Evolutionary conservation across 2,113 vertebrate genomes (phyloP).

Genomic region (Cettia cetti): DNA sequence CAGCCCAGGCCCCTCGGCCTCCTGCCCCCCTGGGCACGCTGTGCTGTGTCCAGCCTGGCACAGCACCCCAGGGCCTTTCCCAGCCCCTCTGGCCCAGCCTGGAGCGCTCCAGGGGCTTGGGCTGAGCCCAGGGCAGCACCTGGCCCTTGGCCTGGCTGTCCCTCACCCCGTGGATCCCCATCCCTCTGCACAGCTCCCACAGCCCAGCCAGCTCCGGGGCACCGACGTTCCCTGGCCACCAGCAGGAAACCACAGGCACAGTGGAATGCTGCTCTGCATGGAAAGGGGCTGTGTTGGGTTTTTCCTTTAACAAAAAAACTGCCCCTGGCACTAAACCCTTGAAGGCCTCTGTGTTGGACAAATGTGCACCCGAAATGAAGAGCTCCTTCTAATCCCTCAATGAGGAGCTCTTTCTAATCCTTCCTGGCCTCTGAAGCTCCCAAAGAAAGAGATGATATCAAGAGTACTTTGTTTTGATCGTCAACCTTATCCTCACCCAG

Average conservation of each 20-base stretch:
- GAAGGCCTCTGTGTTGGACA: background rate
- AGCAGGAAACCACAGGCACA: fast-evolving
- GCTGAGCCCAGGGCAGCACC: background rate
- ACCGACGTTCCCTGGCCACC: background rate
- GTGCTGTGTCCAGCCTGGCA: background rate
- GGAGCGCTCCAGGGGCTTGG: background rate
- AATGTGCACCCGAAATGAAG: background rate
- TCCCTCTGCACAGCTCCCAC: background rate
- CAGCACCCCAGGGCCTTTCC: background rate
- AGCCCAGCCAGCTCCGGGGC: no score
- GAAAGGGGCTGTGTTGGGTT: background rate
- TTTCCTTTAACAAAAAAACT: background rate
- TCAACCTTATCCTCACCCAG: background rate
- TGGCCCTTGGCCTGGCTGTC: background rate
- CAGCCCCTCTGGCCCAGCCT: background rate
- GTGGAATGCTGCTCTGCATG: background rate
- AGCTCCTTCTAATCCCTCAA: background rate
- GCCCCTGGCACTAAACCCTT: background rate
- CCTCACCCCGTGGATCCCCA: background rate
- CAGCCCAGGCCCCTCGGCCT: background rate
- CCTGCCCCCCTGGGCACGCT: background rate
- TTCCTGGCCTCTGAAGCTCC: background rate
- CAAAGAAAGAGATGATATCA: constrained; percentile 17
- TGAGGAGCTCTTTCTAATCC: background rate
- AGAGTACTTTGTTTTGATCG: constrained; percentile 1